A percentile compares a stretch with the other conserved stretches of the same genome.
phyloP scores from a whole-genome alignment of 2,113 vertebrate genomes.

The Entelurus aequoreus region DNA sequence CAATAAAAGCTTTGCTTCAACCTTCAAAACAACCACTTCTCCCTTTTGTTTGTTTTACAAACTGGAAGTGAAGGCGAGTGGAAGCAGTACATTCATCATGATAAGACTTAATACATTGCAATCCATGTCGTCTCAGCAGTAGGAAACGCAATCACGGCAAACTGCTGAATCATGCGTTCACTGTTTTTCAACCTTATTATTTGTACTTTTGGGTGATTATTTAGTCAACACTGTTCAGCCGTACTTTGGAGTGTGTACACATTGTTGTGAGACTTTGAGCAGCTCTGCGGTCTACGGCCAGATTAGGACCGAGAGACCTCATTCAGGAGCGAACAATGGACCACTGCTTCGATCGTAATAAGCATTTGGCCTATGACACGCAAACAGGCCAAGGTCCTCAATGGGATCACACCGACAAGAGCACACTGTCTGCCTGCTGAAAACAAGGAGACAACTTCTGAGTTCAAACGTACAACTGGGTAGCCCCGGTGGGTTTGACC shows the following conservation, averaged over 20 bases:
- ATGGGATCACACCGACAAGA: constrained; percentile 28
- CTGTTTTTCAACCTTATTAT: constrained; percentile 14
- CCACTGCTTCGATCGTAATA: constrained; percentile 65
- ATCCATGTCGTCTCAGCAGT: constrained; percentile 4
- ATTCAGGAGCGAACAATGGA: constrained; percentile 72
- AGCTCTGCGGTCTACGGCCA: constrained; percentile 60
- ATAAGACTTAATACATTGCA: background rate
- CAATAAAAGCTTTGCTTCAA: background rate
- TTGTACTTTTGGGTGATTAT: constrained; percentile 21
- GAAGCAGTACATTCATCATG: background rate
- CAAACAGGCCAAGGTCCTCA: constrained; percentile 41
- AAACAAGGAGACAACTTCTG: constrained; percentile 17
- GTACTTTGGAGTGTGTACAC: constrained; percentile 48
- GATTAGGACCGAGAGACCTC: constrained; percentile 68
- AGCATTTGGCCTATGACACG: constrained; percentile 61
- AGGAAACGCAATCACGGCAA: background rate
- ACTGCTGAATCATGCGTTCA: constrained; percentile 35
- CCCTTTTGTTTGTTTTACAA: background rate
- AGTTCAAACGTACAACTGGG: constrained; percentile 19
- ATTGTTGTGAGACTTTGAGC: constrained; percentile 64
- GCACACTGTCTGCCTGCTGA: constrained; percentile 14
- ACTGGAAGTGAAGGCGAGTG: background rate
- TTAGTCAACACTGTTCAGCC: constrained; percentile 23
- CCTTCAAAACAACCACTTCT: background rate
- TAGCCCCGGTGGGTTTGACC: constrained; percentile 4